Evolutionary conservation across 2,888 invertebrate species (phyloP).

Genomic region (Chymomyza fuscimana): DNA sequence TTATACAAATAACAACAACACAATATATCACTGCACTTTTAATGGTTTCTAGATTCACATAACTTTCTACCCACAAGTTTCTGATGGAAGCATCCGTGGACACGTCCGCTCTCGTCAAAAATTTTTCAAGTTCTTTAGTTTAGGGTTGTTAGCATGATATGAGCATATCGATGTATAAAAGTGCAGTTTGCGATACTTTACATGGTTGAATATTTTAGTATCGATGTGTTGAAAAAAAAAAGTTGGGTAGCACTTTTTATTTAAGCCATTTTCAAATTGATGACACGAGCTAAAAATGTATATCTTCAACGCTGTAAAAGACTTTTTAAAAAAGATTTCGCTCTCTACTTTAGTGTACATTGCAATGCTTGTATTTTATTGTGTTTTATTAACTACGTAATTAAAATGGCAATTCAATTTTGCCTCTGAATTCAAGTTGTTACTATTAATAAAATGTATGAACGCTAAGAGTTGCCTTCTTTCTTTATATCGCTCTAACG

Average conservation of each 20-base stretch:
- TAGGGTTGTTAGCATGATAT: not conserved
- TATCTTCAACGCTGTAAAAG: too few species aligned
- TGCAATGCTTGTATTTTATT: too few species aligned
- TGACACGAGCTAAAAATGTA: too few species aligned
- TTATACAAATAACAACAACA: constrained; percentile 14
- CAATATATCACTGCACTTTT: constrained; percentile 49
- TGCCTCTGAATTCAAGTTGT: too few species aligned
- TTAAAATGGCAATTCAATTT: too few species aligned
- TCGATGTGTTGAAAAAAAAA: not conserved
- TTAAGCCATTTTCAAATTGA: not conserved
- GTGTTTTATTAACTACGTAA: too few species aligned
- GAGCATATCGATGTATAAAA: not conserved
- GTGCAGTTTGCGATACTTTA: not conserved
- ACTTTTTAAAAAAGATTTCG: too few species aligned
- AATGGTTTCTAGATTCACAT: constrained; percentile 27
- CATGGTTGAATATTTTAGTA: not conserved
- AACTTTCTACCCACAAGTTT: constrained; percentile 48
- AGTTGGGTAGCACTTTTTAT: not conserved
- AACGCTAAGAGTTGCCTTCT: too few species aligned
- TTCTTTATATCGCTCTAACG: too few species aligned
- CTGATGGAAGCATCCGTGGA: constrained; percentile 11
- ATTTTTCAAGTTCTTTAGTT: constrained; percentile 1
- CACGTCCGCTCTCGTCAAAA: constrained; percentile 32
- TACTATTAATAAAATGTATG: too few species aligned
- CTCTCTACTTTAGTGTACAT: too few species aligned